Percentiles rank a stretch among this genome's conserved stretches.
phyloP scores from a whole-genome alignment of 2,113 vertebrate genomes.

The Pluvialis apricaria region DNA sequence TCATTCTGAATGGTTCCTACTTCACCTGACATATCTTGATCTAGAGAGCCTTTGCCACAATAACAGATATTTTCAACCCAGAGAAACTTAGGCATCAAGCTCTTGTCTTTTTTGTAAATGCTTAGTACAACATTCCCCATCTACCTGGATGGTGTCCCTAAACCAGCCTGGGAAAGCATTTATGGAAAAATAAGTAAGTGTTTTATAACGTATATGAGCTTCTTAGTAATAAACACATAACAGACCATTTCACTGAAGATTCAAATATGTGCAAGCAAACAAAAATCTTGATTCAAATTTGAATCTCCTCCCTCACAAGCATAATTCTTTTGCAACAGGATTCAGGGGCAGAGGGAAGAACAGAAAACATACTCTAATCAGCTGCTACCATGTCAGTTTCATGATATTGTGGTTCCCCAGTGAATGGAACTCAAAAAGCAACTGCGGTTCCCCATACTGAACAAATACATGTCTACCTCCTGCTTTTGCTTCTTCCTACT shows the following conservation, averaged over 20 bases:
- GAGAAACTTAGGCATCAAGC: background rate
- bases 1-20: background rate
- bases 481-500: background rate
- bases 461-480: background rate
- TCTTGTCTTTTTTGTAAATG: background rate
- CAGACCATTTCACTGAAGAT: background rate
- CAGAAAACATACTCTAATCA: background rate
- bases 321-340: background rate
- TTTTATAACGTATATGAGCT: rapidly evolving
- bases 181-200: background rate
- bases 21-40: background rate
- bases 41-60: background rate
- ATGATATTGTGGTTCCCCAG: background rate
- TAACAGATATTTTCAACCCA: background rate
- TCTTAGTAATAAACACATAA: background rate
- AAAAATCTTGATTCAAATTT: background rate
- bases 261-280: background rate
- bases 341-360: background rate
- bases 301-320: background rate
- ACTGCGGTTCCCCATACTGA: rapidly evolving
- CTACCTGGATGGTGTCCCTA: background rate
- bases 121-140: background rate
- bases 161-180: background rate
- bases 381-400: background rate
- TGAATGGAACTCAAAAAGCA: background rate